A percentile compares a stretch with the other conserved stretches of the same genome.
Evolutionary conservation across 2,113 vertebrate species (phyloP).

Genomic region (Elephantulus edwardii): DNA sequence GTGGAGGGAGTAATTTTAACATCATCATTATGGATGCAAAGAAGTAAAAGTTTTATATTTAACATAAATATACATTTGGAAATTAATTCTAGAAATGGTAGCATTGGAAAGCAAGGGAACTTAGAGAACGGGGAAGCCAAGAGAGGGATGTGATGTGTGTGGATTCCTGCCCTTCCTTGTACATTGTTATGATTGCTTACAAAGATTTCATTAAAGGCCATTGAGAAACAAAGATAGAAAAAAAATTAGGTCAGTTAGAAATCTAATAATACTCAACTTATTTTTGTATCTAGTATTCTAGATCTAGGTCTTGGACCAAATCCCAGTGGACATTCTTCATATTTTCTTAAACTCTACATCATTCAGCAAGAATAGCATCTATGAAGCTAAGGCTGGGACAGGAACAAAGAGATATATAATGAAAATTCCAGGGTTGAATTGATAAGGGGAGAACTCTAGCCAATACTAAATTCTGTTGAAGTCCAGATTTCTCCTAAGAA

Average conservation of each 20-base stretch:
- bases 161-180: background rate
- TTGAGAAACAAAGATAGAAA: conserved; percentile 44
- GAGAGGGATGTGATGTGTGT: background rate
- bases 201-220: conserved; percentile 54
- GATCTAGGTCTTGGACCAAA: conserved; percentile 58
- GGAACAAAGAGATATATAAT: background rate
- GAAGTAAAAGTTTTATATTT: background rate
- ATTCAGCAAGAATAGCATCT: conserved; percentile 2
- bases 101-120: background rate
- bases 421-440: background rate
- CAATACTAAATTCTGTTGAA: conserved; percentile 19
- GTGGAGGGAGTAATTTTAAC: background rate
- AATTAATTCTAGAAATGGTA: background rate
- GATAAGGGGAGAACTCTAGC: background rate
- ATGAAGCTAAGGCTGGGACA: background rate
- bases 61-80: background rate
- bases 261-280: conserved; percentile 61
- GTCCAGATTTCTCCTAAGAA: background rate
- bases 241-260: conserved; percentile 58
- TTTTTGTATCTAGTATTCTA: conserved; percentile 60
- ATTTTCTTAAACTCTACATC: background rate
- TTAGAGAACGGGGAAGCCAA: background rate
- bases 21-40: background rate
- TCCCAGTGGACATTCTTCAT: conserved; percentile 20
- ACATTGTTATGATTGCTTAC: conserved; percentile 29